These are phyloP conservation scores for Achroia grisella DNA, from an alignment of 1,140 invertebrate genomes.

Conservation along the genomic window DNA sequence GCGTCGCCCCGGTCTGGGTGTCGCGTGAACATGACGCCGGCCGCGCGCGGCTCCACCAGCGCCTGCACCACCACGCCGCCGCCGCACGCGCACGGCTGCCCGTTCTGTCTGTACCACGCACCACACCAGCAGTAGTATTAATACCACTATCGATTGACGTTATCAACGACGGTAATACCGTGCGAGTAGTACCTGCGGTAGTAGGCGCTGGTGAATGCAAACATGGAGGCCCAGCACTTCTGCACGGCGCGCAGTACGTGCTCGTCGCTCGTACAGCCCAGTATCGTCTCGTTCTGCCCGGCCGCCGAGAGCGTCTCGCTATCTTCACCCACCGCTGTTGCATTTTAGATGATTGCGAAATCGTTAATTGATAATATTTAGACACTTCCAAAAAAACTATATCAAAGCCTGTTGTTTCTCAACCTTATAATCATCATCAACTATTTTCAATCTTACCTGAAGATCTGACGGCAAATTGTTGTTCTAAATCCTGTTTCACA, in stretches of 20 bases:
- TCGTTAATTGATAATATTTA: no score
- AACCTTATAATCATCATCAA: no score
- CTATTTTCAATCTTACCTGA: constrained; percentile 38
- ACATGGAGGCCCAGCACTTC: constrained; percentile 88
- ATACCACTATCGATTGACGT: no score
- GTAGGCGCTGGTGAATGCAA: constrained; percentile 81
- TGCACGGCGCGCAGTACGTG: constrained; percentile 76
- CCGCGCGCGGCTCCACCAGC: constrained; percentile 80
- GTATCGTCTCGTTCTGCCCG: constrained; percentile 87
- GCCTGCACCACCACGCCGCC: constrained; percentile 90
- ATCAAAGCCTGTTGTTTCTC: no score
- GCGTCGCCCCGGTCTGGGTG: constrained; percentile 83
- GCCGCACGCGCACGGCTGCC: constrained; percentile 76
- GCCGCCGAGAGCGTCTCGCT: constrained; percentile 84
- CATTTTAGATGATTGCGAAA: no score
- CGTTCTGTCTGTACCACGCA: constrained; percentile 67
- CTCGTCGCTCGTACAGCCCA: constrained; percentile 76
- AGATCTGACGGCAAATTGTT: constrained; percentile 71
- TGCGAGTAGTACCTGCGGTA: constrained; percentile 75
- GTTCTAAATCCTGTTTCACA: constrained; percentile 28
- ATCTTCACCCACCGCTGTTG: constrained; percentile 82
- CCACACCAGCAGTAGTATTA: no score
- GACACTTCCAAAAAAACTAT: no score
- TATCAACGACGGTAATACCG: no score
- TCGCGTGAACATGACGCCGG: constrained; percentile 88